Evolutionary conservation across 2,888 invertebrate species (phyloP).

Genomic region (Drosophila hawaiiensis): DNA sequence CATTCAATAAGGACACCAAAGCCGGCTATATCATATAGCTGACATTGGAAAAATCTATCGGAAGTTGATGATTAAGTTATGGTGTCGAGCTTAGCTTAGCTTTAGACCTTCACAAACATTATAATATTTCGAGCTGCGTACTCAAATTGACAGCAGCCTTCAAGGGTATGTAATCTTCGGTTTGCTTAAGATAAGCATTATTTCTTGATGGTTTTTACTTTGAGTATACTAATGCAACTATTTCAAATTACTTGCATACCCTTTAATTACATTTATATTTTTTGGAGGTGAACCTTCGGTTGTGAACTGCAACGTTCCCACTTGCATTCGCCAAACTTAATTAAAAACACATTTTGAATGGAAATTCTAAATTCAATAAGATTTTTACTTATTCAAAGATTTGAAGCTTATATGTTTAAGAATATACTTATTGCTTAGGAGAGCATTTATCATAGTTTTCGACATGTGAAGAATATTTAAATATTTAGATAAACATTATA

Average conservation of each 20-base stretch:
- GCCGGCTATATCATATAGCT: not conserved
- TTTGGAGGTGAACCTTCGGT: not conserved
- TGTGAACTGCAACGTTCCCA: not conserved
- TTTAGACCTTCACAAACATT: not conserved
- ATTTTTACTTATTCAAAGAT: not conserved
- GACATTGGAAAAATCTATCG: not conserved
- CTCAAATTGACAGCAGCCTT: not conserved
- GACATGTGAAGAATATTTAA: not conserved
- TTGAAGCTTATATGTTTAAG: not conserved
- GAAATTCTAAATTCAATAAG: not conserved
- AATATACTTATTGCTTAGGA: not conserved
- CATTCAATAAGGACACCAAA: not conserved
- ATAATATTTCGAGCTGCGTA: accelerated
- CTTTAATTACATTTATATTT: not conserved
- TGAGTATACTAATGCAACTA: not conserved
- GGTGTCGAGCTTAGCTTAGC: not conserved
- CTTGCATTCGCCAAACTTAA: not conserved
- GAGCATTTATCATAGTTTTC: not conserved
- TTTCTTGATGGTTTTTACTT: not conserved
- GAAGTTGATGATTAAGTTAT: not conserved
- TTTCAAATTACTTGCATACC: not conserved
- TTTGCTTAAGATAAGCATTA: accelerated
- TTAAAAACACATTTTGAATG: not conserved
- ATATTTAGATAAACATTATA: not conserved
- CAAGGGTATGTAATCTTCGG: not conserved